phyloP scores from a whole-genome alignment of 2,888 invertebrate species.

The Cybosia mesomella region DNA sequence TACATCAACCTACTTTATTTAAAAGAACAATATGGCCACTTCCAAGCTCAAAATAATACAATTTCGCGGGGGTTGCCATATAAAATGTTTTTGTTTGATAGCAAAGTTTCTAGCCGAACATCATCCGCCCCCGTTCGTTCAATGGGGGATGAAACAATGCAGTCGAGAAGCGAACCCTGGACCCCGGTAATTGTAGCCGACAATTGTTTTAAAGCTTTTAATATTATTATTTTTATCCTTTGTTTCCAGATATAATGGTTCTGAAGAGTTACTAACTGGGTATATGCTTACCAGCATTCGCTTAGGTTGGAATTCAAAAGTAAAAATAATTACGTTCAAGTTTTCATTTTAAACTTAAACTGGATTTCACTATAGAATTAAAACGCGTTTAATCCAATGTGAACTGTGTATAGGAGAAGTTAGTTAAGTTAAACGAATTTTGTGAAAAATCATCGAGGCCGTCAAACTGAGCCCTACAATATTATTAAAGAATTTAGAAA shows the following conservation, averaged over 20 bases:
- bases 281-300: background rate
- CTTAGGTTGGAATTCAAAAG: too few relatives aligned
- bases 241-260: constrained; percentile 38
- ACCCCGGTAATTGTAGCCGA: constrained; percentile 47
- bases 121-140: constrained; percentile 48
- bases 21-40: constrained; percentile 42
- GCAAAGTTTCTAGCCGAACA: constrained; percentile 46
- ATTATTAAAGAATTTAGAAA: too few relatives aligned
- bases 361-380: too few relatives aligned
- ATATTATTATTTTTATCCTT: constrained; percentile 51
- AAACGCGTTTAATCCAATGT: too few relatives aligned
- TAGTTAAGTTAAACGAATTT: too few relatives aligned
- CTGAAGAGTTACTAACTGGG: background rate
- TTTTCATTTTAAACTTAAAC: background rate
- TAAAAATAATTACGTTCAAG: too few relatives aligned
- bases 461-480: too few relatives aligned
- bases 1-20: too few relatives aligned
- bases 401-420: too few relatives aligned
- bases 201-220: constrained; percentile 55
- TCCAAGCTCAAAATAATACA: constrained; percentile 44
- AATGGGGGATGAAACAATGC: constrained; percentile 46
- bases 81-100: constrained; percentile 49
- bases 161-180: constrained; percentile 35
- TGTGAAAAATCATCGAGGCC: too few relatives aligned
- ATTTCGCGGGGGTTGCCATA: constrained; percentile 48